Evolutionary conservation across 2,113 vertebrate genomes (phyloP).

Genomic region (Columba janthina): DNA sequence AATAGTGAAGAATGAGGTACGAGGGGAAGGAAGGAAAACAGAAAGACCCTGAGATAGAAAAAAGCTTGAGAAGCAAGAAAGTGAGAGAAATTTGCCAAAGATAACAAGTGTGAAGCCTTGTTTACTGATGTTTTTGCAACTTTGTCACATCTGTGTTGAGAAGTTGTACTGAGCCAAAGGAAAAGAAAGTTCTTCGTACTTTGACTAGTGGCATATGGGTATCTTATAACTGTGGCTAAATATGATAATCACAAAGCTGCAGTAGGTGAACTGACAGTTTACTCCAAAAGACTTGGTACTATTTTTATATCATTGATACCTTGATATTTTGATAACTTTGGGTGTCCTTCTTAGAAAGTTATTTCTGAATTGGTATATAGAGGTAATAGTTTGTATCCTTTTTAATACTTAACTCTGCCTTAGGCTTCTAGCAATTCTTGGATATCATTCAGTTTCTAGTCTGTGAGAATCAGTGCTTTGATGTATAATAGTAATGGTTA

Average conservation of each 20-base stretch:
- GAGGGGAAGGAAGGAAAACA: not conserved
- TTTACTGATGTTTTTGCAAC: not conserved
- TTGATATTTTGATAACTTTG: not conserved
- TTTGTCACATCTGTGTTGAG: not conserved
- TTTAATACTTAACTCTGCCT: not conserved
- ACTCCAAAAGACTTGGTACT: not conserved
- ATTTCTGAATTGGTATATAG: not conserved
- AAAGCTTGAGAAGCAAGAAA: not conserved
- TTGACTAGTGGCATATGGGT: not conserved
- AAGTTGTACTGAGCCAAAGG: not conserved
- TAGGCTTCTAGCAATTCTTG: not conserved
- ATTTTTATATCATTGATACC: not conserved
- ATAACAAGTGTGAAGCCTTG: not conserved
- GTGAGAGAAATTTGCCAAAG: not conserved
- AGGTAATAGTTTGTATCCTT: not conserved
- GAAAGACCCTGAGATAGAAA: not conserved
- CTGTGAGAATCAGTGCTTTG: not conserved
- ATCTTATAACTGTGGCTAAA: not conserved
- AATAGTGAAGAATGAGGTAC: not conserved
- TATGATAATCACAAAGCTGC: not conserved
- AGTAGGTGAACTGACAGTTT: not conserved
- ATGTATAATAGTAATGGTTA: not conserved
- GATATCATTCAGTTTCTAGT: not conserved
- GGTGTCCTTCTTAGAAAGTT: not conserved
- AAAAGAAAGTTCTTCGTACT: not conserved